Percentiles rank a stretch among this genome's conserved stretches.
Evolutionary conservation across 2,888 invertebrate species (phyloP).

Genomic region (Oithona nana): DNA sequence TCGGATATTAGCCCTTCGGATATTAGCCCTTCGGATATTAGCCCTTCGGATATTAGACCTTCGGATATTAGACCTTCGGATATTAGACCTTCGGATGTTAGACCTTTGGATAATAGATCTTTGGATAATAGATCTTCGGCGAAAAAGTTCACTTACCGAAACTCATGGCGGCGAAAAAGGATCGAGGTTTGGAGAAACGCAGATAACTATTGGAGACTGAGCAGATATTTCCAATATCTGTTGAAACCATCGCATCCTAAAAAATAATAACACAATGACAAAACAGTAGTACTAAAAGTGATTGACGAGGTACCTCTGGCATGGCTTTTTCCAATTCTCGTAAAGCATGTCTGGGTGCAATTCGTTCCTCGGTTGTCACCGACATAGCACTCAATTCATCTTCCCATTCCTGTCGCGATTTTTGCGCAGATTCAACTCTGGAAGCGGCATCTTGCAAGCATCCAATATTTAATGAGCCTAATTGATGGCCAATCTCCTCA

Average conservation of each 20-base stretch:
- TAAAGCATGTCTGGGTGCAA: not conserved
- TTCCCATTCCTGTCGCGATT: not conserved
- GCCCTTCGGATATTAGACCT: too few relatives aligned
- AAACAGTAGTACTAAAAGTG: too few relatives aligned
- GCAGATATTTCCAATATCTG: constrained; percentile 17
- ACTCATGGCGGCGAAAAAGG: constrained; percentile 17
- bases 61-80: too few relatives aligned
- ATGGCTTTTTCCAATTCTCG: constrained; percentile 13
- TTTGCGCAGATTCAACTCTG: not conserved
- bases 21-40: too few relatives aligned
- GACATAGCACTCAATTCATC: not conserved
- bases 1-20: too few relatives aligned
- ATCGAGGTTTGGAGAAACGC: not conserved
- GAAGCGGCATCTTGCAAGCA: not conserved
- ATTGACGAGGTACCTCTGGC: constrained; percentile 4
- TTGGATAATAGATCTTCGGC: too few relatives aligned
- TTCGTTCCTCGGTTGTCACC: not conserved
- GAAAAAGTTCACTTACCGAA: too few relatives aligned
- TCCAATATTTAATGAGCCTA: not conserved
- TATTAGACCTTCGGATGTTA: too few relatives aligned
- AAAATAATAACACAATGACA: not conserved
- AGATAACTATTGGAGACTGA: constrained; percentile 17
- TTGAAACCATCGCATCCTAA: constrained; percentile 16
- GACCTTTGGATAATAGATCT: too few relatives aligned
- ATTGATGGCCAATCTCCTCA: not conserved